Evolutionary conservation across 2,113 vertebrate genomes (phyloP).

Genomic region (Irena cyanogastra): DNA sequence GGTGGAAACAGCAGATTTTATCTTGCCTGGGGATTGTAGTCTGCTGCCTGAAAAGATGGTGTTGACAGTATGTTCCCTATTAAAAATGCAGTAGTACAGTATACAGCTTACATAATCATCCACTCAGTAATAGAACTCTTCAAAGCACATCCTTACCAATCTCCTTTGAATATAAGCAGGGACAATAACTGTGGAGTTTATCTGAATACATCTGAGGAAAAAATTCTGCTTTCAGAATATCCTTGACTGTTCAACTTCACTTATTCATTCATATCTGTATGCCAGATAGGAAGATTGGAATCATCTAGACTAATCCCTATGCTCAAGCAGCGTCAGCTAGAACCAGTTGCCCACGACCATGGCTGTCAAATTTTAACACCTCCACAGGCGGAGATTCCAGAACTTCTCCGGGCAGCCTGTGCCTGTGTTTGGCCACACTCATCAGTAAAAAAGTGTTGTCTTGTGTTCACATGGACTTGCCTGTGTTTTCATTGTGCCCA

Average conservation of each 20-base stretch:
- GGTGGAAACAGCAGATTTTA: constrained; percentile 42
- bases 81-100: constrained; percentile 12
- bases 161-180: background rate
- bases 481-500: background rate
- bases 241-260: background rate
- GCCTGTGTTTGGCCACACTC: background rate
- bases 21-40: constrained; percentile 1
- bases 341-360: background rate
- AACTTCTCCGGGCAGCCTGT: background rate
- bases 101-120: background rate
- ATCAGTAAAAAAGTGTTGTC: background rate
- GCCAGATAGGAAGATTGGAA: background rate
- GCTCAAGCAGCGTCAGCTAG: background rate
- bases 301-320: background rate
- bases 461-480: background rate
- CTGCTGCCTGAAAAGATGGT: background rate
- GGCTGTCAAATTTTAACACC: background rate
- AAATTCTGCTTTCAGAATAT: background rate
- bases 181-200: background rate
- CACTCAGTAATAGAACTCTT: background rate
- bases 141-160: background rate
- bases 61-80: constrained; percentile 27
- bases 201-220: background rate
- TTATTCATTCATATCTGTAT: background rate
- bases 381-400: background rate